Conservation (phyloP, 2,113 vertebrate genomes). For the Laticauda colubrina region DNA sequence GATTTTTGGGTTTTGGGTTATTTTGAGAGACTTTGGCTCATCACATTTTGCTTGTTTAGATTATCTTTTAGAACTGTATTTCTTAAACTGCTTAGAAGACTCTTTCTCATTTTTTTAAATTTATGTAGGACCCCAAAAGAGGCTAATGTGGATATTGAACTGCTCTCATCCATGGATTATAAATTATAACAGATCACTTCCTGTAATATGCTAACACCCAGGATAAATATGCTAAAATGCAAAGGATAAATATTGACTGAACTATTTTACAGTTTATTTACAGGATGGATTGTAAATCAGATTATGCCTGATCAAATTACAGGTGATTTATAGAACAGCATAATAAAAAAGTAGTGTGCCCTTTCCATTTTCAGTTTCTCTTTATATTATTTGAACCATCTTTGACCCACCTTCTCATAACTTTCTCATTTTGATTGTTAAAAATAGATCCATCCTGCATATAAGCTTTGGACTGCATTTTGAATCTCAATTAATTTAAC, state of each 20-base stretch:
- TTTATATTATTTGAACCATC: neutral
- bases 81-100: neutral
- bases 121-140: neutral
- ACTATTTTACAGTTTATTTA: neutral
- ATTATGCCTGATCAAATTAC: neutral
- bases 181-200: neutral
- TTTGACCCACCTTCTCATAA: neutral
- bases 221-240: neutral
- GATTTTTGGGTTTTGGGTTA: too few relatives aligned
- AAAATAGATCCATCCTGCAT: neutral
- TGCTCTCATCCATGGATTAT: neutral
- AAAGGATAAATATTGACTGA: neutral
- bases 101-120: neutral
- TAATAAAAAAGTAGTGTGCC: neutral
- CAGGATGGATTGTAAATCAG: neutral
- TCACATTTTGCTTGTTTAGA: neutral
- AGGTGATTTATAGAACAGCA: neutral
- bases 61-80: neutral
- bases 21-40: too few relatives aligned
- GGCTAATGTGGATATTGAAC: neutral
- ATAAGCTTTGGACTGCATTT: neutral
- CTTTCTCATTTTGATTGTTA: neutral
- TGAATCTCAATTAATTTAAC: neutral
- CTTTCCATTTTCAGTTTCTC: neutral
- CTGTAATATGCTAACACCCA: neutral